Base-by-base conservation (phyloP, 2,888 invertebrate genomes). In the Corbicula japonica region DNA sequence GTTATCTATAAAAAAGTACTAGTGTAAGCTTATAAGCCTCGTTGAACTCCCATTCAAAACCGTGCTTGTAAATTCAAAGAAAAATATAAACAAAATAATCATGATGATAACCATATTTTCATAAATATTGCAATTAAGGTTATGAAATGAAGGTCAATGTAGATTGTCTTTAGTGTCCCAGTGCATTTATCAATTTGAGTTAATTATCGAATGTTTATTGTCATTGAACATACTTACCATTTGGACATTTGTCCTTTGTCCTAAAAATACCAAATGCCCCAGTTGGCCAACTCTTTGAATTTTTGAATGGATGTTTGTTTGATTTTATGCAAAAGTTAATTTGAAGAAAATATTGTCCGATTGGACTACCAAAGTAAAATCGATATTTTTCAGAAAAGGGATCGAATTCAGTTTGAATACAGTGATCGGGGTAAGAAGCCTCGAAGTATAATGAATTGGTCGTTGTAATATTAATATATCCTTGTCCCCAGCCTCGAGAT, bases 401-500 rank as follows among this genome's bases (percentile, higher is more conserved):
- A 1, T 54, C 1, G 21, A 30, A 6, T 12, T 32, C 54, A 54
- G n/a, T 18, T 6, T 5, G 2, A 2, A 18, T 28, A 15, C 54
- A 54, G 2, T 1, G 3, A 3, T 54, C 23, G 3, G 54, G 54
- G 32, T 23, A 54, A 15, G 54, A 54, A 1, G 28, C n/a, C 3
- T 28, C 30, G 12, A 32, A 15, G 30, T 30, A 30, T 18, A 54
- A 12, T 1, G 54, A 54, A 4, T 18, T 10, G 3, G 8, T 28
- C 4, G 54, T 54, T 15, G 54, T 54, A 23, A 54, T 54, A n/a
- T 54, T 54, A 3, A 54, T 54, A 15, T 54, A 30, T 28, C 54
- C 54, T 8, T 5, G 10, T 18, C 54, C 54, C 54, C 54, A 54
- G 1, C 54, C 54, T 1, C 32, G 28, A 12, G 4, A 2, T 28